phyloP scores from a whole-genome alignment of 2,888 invertebrate species.

The Meta bourneti region DNA sequence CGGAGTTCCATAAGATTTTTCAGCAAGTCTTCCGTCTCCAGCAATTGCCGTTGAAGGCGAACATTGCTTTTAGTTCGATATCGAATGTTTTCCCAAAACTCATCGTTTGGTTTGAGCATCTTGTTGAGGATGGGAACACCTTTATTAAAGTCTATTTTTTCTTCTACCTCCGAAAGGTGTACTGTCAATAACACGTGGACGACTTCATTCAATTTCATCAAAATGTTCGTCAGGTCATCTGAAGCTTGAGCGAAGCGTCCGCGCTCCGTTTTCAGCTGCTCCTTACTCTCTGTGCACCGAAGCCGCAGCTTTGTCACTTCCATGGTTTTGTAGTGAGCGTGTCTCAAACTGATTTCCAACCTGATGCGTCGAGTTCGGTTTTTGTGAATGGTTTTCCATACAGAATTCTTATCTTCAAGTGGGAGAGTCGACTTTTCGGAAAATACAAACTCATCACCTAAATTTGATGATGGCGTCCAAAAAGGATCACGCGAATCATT shows the following conservation, averaged over 20 bases:
- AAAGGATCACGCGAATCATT: constrained; percentile 29
- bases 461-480: neutral
- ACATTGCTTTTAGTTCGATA: neutral
- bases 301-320: neutral
- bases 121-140: neutral
- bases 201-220: constrained; percentile 1
- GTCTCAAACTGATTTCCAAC: constrained; percentile 4
- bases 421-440: neutral
- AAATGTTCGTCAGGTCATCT: neutral
- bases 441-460: neutral
- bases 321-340: neutral
- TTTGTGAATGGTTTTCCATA: constrained; percentile 7
- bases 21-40: constrained; percentile 19
- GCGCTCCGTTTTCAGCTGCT: neutral
- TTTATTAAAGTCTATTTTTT: neutral
- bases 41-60: neutral
- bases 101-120: neutral
- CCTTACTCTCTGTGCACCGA: neutral
- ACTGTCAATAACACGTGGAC: neutral
- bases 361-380: constrained; percentile 13
- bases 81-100: constrained; percentile 11
- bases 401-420: neutral
- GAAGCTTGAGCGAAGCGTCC: neutral
- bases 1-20: neutral
- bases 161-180: neutral